Evolutionary conservation across 2,797 vertebrate genomes (phyloP).

Genomic region (Atherinosoma microstoma): DNA sequence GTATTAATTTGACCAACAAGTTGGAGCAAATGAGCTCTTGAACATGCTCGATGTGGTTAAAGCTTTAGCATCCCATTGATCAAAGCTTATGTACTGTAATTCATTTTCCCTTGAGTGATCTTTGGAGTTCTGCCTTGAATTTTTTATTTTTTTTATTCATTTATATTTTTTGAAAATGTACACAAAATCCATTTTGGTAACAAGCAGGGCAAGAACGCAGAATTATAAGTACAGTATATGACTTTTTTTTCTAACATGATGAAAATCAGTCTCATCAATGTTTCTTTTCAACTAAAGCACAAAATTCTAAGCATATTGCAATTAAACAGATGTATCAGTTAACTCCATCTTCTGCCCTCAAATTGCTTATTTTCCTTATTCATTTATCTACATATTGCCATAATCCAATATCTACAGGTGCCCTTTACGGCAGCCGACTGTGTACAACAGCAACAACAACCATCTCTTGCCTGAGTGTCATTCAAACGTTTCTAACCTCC

Average conservation of each 20-base stretch:
- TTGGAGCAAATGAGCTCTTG: constrained; percentile 36
- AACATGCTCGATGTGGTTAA: constrained; percentile 2
- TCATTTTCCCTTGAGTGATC: constrained; percentile 29
- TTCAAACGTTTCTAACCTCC: too few species aligned
- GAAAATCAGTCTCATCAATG: background rate
- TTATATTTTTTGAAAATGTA: constrained; percentile 16
- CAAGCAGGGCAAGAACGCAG: background rate
- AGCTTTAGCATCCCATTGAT: constrained; percentile 34
- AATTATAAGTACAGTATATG: background rate
- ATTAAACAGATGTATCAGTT: background rate
- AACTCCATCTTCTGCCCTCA: background rate
- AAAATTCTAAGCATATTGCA: background rate
- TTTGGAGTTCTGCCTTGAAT: constrained; percentile 35
- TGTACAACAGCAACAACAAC: background rate
- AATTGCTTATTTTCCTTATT: background rate
- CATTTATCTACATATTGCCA: background rate
- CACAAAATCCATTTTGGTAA: constrained; percentile 9
- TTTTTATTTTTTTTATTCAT: constrained; percentile 14
- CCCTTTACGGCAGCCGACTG: too few species aligned
- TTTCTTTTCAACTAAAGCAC: background rate
- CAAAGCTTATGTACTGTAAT: constrained; percentile 29
- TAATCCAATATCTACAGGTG: background rate
- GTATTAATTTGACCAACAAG: constrained; percentile 54
- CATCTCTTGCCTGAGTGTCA: too few species aligned
- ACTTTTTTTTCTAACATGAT: background rate